Evolutionary conservation across 92 coral and sea anemone genomes (phyloP), one percentile per base, ranked within the genome.

Genomic region (Scolanthus callimorphus): DNA sequence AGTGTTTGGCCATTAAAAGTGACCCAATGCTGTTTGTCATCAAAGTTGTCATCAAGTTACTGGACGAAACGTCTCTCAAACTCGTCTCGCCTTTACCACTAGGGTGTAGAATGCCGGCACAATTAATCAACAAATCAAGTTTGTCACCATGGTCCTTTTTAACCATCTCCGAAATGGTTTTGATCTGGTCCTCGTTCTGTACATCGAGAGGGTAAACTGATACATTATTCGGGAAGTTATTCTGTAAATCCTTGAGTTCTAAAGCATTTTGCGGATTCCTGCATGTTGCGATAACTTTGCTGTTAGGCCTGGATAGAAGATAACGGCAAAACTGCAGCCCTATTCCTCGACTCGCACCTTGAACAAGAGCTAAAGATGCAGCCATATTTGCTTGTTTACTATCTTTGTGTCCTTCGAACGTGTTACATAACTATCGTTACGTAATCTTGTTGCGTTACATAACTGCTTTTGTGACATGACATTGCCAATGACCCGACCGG

Each of bases 321-420:
- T 80, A 71, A 2, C 76, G 81, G 45, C 86, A 73, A 56, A 80
- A 73, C 21, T 80, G 86, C 2, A 80, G 49, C 1, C 86, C 86
- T 1, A 80, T 65, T 37, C 86, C 86, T 51, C 86, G 81, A 37
- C 86, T 80, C 15, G 86, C 86, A 27, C 86, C 86, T 60, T 80
- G 86, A 20, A 80, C 62, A 8, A 80, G 24, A 60, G 82, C 77
- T 34, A 65, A 46, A 10, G 59, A 21, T 3, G 70, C 48, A 45
- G 31, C 21, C n/a, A 43, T 25, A 52, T 43, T 60, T 50, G 9
- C 19, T 3, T 46, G n/a, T 38, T 38, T 38, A 38, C 11, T n/a
- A 38, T 11, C n/a, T n/a, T n/a, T n/a, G n/a, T n/a, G n/a, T n/a
- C n/a, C n/a, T n/a, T n/a, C n/a, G n/a, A n/a, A n/a, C n/a, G n/a